A percentile compares a stretch with the other conserved stretches of the same genome.
Conservation (phyloP, 2,797 vertebrate genomes). For the Bryconaethiops microstoma region DNA sequence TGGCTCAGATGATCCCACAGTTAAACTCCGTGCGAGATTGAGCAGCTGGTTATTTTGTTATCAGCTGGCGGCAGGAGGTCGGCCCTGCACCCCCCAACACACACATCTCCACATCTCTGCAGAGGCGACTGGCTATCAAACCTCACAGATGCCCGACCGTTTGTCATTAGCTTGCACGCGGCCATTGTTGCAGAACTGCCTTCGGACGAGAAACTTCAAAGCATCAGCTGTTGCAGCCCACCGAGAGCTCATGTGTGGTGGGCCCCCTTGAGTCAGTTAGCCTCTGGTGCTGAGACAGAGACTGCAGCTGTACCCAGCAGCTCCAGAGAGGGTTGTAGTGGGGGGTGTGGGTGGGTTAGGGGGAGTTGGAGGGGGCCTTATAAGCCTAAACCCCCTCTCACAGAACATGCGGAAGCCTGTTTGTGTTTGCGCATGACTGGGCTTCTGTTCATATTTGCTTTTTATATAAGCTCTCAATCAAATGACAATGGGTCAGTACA, state of each 20-base stretch:
- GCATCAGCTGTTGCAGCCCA: slow-evolving; percentile 40
- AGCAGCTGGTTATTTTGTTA: slow-evolving; percentile 57
- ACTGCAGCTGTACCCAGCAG: slow-evolving; percentile 34
- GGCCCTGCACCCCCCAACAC: slow-evolving; percentile 3
- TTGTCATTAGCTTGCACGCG: slow-evolving; percentile 39
- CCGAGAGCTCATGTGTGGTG: neutral
- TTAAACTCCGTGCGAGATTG: slow-evolving; percentile 15
- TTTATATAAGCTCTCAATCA: slow-evolving; percentile 20
- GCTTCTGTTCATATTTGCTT: slow-evolving; percentile 42
- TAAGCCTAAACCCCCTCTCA: slow-evolving; percentile 21
- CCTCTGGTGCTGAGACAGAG: slow-evolving; percentile 29
- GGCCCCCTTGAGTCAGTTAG: neutral
- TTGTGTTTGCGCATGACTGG: slow-evolving; percentile 37
- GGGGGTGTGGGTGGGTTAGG: neutral
- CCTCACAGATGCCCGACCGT: slow-evolving; percentile 49
- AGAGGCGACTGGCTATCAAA: slow-evolving; percentile 49
- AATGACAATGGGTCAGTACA: slow-evolving; percentile 25
- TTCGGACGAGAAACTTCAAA: slow-evolving; percentile 42
- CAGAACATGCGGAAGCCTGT: slow-evolving; percentile 38
- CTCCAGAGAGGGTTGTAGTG: neutral
- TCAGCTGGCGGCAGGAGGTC: slow-evolving; percentile 52
- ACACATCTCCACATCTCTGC: slow-evolving; percentile 51
- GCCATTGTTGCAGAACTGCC: slow-evolving; percentile 45
- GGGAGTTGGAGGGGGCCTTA: too few relatives aligned
- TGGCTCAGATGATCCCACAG: slow-evolving; percentile 34